Evolutionary conservation across 2,113 vertebrate genomes (phyloP).

Genomic region (Numida meleagris): DNA sequence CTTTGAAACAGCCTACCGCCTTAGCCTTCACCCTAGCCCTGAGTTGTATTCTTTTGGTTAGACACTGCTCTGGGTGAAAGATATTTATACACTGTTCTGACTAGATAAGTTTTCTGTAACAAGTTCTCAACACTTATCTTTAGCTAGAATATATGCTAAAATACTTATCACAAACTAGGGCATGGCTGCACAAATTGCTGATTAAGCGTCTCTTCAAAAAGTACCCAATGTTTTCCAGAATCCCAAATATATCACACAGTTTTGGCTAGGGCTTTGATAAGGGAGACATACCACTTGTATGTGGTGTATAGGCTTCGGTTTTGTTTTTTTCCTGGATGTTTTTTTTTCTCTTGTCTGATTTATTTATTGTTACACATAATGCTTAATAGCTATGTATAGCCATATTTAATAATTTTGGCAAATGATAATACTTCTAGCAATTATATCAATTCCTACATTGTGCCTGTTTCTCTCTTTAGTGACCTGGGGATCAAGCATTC

Average conservation of each 20-base stretch:
- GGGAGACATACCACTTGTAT: background rate
- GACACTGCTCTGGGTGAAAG: background rate
- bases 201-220: background rate
- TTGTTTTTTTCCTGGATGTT: background rate
- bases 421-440: background rate
- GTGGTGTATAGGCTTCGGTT: background rate
- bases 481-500: background rate
- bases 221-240: background rate
- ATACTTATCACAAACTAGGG: background rate
- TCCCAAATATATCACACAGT: background rate
- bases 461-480: background rate
- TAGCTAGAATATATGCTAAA: slow-evolving; percentile 25
- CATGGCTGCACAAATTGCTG: background rate
- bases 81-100: background rate
- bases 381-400: background rate
- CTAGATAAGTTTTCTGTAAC: background rate
- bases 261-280: background rate
- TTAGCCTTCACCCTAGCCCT: background rate
- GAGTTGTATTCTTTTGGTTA: background rate
- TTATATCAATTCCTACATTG: background rate
- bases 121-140: background rate
- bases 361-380: background rate
- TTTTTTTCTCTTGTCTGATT: background rate
- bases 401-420: background rate
- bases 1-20: background rate